phyloP scores from a whole-genome alignment of 2,797 vertebrate genomes.

The Acanthurus lineatus region DNA sequence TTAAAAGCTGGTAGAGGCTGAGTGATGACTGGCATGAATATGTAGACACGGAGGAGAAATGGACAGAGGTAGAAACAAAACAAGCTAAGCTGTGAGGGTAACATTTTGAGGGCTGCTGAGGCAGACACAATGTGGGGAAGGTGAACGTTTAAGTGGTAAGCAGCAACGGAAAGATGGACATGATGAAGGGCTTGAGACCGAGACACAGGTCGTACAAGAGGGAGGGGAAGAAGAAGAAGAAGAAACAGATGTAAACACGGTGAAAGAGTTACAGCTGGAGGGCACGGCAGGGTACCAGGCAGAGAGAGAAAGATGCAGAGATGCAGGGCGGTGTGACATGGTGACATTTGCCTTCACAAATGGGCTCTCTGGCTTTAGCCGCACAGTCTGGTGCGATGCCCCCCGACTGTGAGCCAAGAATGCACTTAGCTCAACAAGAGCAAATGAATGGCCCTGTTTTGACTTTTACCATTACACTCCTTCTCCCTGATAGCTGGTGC shows the following conservation, averaged over 20 bases:
- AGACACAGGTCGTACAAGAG: conserved; percentile 64
- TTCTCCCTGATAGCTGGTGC: conserved; percentile 83
- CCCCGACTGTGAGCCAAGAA: conserved; percentile 94
- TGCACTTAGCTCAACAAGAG: conserved; percentile 94
- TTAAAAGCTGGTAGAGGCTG: conserved; percentile 37
- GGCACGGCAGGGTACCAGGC: conserved; percentile 76
- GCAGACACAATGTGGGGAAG: conserved; percentile 48
- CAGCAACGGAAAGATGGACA: conserved; percentile 68
- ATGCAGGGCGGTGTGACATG: conserved; percentile 84
- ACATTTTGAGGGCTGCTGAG: conserved; percentile 51
- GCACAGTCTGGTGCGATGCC: conserved; percentile 87
- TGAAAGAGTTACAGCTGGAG: conserved; percentile 73
- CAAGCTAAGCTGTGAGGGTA: conserved; percentile 43
- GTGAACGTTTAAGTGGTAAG: conserved; percentile 46
- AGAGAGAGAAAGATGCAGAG: conserved; percentile 88
- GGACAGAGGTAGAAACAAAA: conserved; percentile 48
- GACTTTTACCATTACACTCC: conserved; percentile 90
- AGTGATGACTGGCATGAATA: conserved; percentile 60
- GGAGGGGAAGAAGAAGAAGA: conserved; percentile 42
- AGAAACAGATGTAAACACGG: conserved; percentile 71
- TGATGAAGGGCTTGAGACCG: conserved; percentile 89
- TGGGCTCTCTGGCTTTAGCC: conserved; percentile 93
- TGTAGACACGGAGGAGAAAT: conserved; percentile 35
- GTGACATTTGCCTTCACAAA: conserved; percentile 95
- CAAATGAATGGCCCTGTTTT: conserved; percentile 94